Percentiles rank a stretch among this genome's conserved stretches.
phyloP scores from a whole-genome alignment of 1,140 invertebrate genomes.

The Holotrichia oblita region DNA sequence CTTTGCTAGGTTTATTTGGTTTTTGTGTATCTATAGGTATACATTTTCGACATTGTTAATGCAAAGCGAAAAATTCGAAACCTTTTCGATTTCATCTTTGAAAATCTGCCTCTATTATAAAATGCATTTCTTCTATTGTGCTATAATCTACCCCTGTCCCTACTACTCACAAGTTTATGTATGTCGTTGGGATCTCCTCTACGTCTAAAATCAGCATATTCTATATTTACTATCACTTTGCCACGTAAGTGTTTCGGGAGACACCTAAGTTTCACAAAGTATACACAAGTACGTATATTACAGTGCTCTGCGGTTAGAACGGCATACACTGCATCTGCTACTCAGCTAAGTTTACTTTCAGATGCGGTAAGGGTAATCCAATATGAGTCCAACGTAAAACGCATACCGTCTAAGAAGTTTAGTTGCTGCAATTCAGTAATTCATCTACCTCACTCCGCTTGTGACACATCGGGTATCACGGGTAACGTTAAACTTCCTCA shows the following conservation, averaged over 20 bases:
- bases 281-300: not conserved
- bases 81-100: no score
- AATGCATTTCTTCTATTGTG: no score
- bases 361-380: conserved; percentile 12
- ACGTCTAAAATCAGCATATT: not conserved
- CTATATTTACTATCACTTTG: not conserved
- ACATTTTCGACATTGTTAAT: no score
- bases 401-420: not conserved
- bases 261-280: not conserved
- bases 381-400: not conserved
- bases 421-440: not conserved
- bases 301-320: not conserved
- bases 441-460: no score
- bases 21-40: no score
- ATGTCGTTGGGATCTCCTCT: no score
- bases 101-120: no score
- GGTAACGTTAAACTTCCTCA: no score
- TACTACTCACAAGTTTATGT: not conserved
- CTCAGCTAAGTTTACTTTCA: not conserved
- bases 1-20: no score
- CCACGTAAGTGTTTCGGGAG: not conserved
- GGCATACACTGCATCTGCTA: not conserved
- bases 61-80: no score
- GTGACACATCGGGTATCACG: no score
- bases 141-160: no score